phyloP scores from a whole-genome alignment of 2,113 vertebrate species.

The Tupaia tana region DNA sequence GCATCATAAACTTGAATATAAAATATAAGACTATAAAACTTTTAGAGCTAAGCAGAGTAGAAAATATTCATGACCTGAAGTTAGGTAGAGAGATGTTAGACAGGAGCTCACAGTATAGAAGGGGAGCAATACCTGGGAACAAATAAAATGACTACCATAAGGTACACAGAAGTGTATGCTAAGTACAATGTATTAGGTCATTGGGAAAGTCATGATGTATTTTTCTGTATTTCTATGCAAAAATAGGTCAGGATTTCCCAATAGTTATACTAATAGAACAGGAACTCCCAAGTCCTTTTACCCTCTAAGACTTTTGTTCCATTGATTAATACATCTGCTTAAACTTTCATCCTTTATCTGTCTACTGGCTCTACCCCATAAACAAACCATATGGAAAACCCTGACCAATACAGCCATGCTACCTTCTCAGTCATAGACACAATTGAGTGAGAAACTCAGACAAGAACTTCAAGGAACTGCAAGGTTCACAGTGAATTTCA shows the following conservation, averaged over 20 bases:
- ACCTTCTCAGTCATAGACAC: background rate
- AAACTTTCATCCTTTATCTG: background rate
- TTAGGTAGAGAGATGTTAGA: too few relatives aligned
- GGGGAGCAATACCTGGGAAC: background rate
- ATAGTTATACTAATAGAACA: background rate
- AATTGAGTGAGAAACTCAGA: slow-evolving; percentile 22
- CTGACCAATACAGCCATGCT: background rate
- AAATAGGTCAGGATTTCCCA: too few relatives aligned
- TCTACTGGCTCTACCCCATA: background rate
- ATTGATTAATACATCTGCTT: background rate
- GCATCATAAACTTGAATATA: too few relatives aligned
- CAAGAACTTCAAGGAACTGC: background rate
- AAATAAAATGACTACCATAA: background rate
- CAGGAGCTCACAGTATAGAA: background rate
- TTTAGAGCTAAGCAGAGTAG: too few relatives aligned
- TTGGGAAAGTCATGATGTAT: too few relatives aligned
- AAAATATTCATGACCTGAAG: too few relatives aligned
- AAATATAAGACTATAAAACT: too few relatives aligned
- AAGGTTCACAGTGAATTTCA: slow-evolving; percentile 20
- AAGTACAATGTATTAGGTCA: background rate
- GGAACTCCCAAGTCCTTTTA: background rate
- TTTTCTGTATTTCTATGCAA: too few relatives aligned
- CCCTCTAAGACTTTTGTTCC: background rate
- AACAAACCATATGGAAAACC: background rate
- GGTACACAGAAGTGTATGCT: background rate